Base-by-base conservation (phyloP, 2,797 vertebrate species). In the Antennarius maculatus region DNA sequence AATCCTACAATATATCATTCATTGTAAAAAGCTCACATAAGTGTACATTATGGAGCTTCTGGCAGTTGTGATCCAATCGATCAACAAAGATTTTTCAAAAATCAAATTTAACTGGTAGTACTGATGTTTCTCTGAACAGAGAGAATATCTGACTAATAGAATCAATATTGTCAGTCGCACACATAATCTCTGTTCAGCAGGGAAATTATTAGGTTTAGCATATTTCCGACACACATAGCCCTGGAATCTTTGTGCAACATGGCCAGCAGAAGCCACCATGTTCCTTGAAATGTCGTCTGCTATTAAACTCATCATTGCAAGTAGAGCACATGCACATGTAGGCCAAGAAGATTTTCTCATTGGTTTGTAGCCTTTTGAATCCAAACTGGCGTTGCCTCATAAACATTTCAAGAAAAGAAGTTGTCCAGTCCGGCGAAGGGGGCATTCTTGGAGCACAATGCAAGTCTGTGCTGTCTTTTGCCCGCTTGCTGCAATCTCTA, bases 361-460 rank as follows among this genome's bases (percentile, higher is more conserved):
- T 43, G 8, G 29, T 15, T 61, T 13, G 14, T 28, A 23, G 3
- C 45, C 23, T 39, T 31, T 47, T 52, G 56, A 47, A 18, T 68
- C 27, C 52, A 71, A 71, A 52, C 1, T 0, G 6, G 8, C 28
- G 16, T 52, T 13, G 28, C 53, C 37, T 48, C 10, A 18, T 16
- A 37, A 55, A 56, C 66, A 64, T 11, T 51, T 64, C 61, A 12
- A 46, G 42, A 42, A 67, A 50, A 48, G 48, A 37, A 64, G 31
- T 61, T 37, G 6, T 61, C 64, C 12, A 49, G 15, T 50, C n/a
- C n/a, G 57, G 62, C 77, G 53, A 76, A 63, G 52, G 61, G 13
- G 6, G 13, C 60, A 81, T 85, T 88, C 76, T 83, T 71, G 64
- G 1, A n/a, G 17, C 71, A 86, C 87, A 90, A 85, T 80, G 74